phyloP scores from a whole-genome alignment of 2,888 invertebrate species.

The Scaptomyza flava region DNA sequence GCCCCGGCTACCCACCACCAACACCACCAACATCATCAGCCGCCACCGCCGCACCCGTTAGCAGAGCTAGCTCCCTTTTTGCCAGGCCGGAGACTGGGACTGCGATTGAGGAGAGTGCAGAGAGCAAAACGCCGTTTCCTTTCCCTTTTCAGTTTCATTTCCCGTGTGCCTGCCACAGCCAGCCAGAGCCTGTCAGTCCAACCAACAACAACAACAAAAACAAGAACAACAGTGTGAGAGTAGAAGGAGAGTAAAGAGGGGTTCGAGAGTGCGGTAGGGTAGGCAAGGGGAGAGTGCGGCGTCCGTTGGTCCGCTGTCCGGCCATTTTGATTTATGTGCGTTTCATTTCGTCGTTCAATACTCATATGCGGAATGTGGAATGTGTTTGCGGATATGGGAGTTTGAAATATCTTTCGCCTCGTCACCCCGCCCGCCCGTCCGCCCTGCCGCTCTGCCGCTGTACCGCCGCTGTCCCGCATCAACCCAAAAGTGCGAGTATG shows the following conservation, averaged over 20 bases:
- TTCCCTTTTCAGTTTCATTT: slow-evolving; percentile 82
- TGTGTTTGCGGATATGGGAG: slow-evolving; percentile 81
- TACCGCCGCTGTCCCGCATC: slow-evolving; percentile 2
- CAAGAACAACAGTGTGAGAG: slow-evolving; percentile 11
- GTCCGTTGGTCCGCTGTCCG: slow-evolving; percentile 79
- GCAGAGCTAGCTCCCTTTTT: slow-evolving; percentile 41
- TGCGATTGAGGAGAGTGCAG: slow-evolving; percentile 25
- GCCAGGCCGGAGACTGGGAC: slow-evolving; percentile 6
- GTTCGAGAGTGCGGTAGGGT: neutral
- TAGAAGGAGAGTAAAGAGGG: slow-evolving; percentile 4
- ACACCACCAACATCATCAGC: slow-evolving; percentile 37
- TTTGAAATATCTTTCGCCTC: slow-evolving; percentile 77
- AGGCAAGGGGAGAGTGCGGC: slow-evolving; percentile 29
- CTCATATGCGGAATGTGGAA: slow-evolving; percentile 81
- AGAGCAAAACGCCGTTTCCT: slow-evolving; percentile 77
- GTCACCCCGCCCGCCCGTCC: slow-evolving; percentile 10
- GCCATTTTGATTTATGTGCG: slow-evolving; percentile 84
- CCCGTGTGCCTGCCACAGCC: slow-evolving; percentile 66
- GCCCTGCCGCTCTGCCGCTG: neutral
- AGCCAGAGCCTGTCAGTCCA: slow-evolving; percentile 73
- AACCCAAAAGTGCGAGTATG: slow-evolving; percentile 44
- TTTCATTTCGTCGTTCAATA: slow-evolving; percentile 84
- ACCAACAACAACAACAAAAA: slow-evolving; percentile 36
- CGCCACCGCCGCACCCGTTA: slow-evolving; percentile 54
- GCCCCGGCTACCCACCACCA: slow-evolving; percentile 50